Evolutionary conservation across 1,140 invertebrate species (phyloP).

Genomic region (Gerris buenoi): DNA sequence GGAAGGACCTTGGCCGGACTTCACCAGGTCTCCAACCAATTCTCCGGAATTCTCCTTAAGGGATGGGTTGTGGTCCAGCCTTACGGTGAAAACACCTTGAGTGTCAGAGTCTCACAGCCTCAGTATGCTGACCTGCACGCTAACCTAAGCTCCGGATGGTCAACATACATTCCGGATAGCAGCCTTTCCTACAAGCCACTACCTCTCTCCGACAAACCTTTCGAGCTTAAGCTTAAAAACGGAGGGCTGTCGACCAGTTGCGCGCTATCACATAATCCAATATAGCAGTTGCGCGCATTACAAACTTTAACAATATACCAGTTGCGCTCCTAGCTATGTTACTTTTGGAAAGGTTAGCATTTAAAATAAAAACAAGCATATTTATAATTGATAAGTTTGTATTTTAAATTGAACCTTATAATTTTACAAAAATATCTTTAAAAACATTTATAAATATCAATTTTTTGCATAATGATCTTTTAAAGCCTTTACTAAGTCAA

Average conservation of each 20-base stretch:
- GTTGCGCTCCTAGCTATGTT: no score
- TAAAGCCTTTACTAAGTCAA: no score
- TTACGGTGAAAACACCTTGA: conserved; percentile 5
- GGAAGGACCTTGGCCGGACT: conserved; percentile 39
- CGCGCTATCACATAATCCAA: no score
- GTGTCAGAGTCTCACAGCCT: conserved; percentile 14
- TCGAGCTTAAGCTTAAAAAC: conserved; percentile 40
- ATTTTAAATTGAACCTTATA: no score
- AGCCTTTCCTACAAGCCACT: conserved; percentile 35
- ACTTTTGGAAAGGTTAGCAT: no score
- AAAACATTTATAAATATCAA: no score
- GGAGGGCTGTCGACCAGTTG: conserved; percentile 31
- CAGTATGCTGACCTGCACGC: conserved; percentile 39
- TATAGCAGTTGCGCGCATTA: no score
- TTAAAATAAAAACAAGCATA: no score
- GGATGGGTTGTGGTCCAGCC: conserved; percentile 32
- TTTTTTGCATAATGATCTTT: no score
- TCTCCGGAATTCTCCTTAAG: conserved; percentile 37
- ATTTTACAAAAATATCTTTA: no score
- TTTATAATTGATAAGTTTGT: no score
- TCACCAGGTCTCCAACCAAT: conserved; percentile 34
- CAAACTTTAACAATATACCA: no score
- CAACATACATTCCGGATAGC: conserved; percentile 29
- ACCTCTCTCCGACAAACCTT: conserved; percentile 36
- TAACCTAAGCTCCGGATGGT: conserved; percentile 33